phyloP scores from a whole-genome alignment of 2,888 invertebrate genomes.

The Agonopterix heracliana region DNA sequence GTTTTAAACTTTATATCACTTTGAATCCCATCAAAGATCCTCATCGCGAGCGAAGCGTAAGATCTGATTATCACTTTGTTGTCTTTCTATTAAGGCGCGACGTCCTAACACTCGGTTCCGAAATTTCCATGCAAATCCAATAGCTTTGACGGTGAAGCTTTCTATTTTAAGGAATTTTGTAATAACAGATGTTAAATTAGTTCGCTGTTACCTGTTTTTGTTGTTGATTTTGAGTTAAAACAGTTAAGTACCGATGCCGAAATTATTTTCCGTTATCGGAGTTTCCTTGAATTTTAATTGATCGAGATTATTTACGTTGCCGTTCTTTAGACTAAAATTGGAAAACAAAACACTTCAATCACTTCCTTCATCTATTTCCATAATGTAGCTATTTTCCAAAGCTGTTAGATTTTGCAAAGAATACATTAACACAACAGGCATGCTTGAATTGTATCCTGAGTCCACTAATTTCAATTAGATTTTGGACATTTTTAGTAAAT shows the following conservation, averaged over 20 bases:
- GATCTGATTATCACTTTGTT: constrained; percentile 45
- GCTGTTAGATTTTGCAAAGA: too few species aligned
- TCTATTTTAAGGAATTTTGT: constrained; percentile 11
- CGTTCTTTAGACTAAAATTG: not conserved
- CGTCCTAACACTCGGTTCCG: constrained; percentile 15
- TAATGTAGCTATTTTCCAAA: too few species aligned
- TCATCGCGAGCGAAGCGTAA: constrained; percentile 15
- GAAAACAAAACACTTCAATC: too few species aligned
- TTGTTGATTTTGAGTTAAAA: not conserved
- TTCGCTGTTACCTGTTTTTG: constrained; percentile 21
- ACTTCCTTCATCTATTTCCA: too few species aligned
- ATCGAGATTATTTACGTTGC: not conserved
- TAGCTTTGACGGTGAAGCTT: constrained; percentile 20
- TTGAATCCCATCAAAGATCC: constrained; percentile 32
- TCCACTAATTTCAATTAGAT: too few species aligned
- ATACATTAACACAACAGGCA: too few species aligned
- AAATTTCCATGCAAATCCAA: constrained; percentile 40
- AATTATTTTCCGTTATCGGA: not conserved
- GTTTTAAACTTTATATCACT: constrained; percentile 47
- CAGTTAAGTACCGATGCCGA: not conserved
- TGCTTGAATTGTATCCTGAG: too few species aligned
- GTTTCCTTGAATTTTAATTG: not conserved
- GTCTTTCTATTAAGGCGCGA: constrained; percentile 40
- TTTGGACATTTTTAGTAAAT: too few species aligned
- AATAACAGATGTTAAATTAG: constrained; percentile 26